Evolutionary conservation across 2,113 vertebrate genomes (phyloP), one percentile per base, ranked within the genome.

Genomic region (Ammodytes dubius): DNA sequence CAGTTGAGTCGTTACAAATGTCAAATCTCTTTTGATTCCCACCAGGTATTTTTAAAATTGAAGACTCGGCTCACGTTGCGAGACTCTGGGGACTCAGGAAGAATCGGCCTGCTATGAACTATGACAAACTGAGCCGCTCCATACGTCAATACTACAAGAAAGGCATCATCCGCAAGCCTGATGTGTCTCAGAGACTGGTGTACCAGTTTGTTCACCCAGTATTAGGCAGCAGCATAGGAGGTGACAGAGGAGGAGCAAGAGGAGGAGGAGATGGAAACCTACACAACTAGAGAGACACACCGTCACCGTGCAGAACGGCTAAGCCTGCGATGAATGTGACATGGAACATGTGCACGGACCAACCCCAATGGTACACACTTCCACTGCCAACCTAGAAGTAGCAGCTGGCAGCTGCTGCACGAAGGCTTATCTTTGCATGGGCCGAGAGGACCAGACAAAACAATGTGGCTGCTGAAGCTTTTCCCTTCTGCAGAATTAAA

Each of bases 131-230:
- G 90, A 99, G 98, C 93, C 98, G 98, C 82, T 99, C 98, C 91
- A 99, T 99, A 90, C 97, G 98, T 59, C 98, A 99, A 91, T 99
- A 99, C 95, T 99, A 99, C 93, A 99, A 99, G 94, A 99, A 99
- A 85, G 98, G 98, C 15, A 99, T 99, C 92, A 99, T 99, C 87
- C 96, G 98, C 1, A 99, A 99, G 73, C 98, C 98, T 0, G 97
- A 98, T 74, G 95, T 99, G 89, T 99, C 98, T 65, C 98, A 99
- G 94, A 97, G 98, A 90, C 97, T 99, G 27, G 98, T 99, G 77
- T 99, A 99, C 92, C 98, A 99, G 94, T 99, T 99, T 0, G 97
- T 99, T 12, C 97, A 99, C 91, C 98, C 97, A 0, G 92, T 99
- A 66, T 99, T 96, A 94, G 37, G 47, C 66, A 1, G 58, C 37